Evolutionary conservation across 2,113 vertebrate genomes (phyloP).

Genomic region (Puntigrus tetrazona): DNA sequence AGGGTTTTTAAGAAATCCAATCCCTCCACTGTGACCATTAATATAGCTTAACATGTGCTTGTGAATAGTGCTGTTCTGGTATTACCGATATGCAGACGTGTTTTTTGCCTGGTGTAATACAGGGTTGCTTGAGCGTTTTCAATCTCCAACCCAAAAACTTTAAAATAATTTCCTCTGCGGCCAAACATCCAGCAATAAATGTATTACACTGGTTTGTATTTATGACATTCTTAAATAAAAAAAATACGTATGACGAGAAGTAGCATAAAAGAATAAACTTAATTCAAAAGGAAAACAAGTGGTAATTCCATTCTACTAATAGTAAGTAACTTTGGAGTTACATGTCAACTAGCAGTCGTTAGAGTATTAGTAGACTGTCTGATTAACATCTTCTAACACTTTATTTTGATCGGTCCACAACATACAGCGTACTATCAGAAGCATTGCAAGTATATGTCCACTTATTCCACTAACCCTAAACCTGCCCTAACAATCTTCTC

Average conservation of each 20-base stretch:
- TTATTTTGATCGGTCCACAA: too few relatives aligned
- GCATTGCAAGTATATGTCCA: too few relatives aligned
- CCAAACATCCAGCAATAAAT: background rate
- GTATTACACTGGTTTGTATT: background rate
- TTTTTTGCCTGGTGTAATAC: background rate
- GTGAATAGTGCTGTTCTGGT: background rate
- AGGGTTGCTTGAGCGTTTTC: background rate
- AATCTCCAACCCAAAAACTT: background rate
- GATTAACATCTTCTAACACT: too few relatives aligned
- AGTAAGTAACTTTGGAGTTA: too few relatives aligned
- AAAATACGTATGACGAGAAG: background rate
- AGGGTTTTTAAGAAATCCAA: conserved; percentile 25
- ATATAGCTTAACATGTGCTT: conserved; percentile 9
- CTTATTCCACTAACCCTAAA: too few relatives aligned
- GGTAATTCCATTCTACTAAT: too few relatives aligned
- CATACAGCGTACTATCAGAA: too few relatives aligned
- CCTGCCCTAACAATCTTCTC: too few relatives aligned
- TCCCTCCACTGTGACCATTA: conserved; percentile 23
- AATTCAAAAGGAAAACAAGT: background rate
- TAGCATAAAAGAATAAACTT: background rate
- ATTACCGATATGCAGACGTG: background rate
- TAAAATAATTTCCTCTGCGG: background rate
- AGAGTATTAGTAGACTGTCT: too few relatives aligned
- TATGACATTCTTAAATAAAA: background rate
- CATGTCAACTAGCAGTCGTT: too few relatives aligned